Base-by-base conservation (phyloP, 2,797 vertebrate species). In the Micromesistius poutassou region DNA sequence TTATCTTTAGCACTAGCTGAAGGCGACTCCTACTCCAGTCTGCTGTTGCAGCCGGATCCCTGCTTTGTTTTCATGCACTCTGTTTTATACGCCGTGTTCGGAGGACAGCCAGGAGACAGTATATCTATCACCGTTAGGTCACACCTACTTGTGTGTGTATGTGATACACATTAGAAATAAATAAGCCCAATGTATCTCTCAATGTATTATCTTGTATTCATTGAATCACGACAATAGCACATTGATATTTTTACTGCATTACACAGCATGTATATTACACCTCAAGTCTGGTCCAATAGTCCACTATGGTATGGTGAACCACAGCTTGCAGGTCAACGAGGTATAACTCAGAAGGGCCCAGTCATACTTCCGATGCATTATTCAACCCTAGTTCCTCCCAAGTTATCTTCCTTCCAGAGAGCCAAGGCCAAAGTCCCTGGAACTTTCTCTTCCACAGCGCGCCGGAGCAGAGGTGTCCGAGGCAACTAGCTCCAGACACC, bases 1-100 rank as follows among this genome's bases (percentile, higher is more conserved):
- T 91, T 87, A 82, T 80, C 82, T 85, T 79, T 81, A 70, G 85
- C 77, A 76, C 79, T 22, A 75, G 79, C 66, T 81, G 73, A 83
- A 83, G 88, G 83, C 81, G 68, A 40, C 84, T 89, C 81, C 82
- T 83, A 79, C 76, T 35, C 38, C 76, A 35, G 71, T 70, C 70
- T 75, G 84, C 76, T 78, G 75, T 72, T 19, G 62, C 19, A 62
- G 55, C 55, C 55, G 5, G 55, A 62, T n/a, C 55, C 7, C 22
- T 8, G 22, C 50, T 62, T 62, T n/a, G 22, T 6, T 62, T 62
- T 62, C n/a, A 25, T 19, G 19, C 5, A 50, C 22, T 62, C 55
- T 1, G 7, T 62, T 62, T 62, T 9, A 62, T 25, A 22, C 9
- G 55, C 22, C 22, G 12, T 62, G 55, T 10, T 62, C 1, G n/a